Percentiles rank a stretch among this genome's conserved stretches.
phyloP scores from a whole-genome alignment of 2,113 vertebrate genomes.

The Pholis gunnellus region DNA sequence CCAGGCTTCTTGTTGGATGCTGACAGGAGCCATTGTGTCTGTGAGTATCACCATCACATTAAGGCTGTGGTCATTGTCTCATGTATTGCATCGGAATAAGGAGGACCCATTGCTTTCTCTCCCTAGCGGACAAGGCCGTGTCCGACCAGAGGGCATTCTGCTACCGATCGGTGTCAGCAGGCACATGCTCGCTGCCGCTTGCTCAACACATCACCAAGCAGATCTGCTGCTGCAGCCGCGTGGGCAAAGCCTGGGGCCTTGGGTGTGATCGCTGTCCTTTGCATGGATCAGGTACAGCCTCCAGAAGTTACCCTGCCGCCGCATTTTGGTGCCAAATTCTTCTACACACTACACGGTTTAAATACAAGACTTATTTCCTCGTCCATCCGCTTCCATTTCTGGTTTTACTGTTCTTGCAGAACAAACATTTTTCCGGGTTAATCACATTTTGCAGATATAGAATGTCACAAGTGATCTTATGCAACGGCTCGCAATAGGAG shows the following conservation, averaged over 20 bases:
- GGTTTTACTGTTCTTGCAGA: slow-evolving; percentile 25
- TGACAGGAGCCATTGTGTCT: slow-evolving; percentile 85
- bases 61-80: not conserved
- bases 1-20: slow-evolving; percentile 84
- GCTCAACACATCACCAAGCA: slow-evolving; percentile 84
- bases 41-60: slow-evolving; percentile 70
- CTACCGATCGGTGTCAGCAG: slow-evolving; percentile 75
- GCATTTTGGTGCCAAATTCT: not conserved
- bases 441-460: slow-evolving; percentile 52
- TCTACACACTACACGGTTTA: not conserved
- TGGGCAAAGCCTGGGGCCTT: slow-evolving; percentile 84
- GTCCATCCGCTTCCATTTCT: slow-evolving; percentile 9
- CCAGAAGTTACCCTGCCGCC: not conserved
- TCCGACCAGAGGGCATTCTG: slow-evolving; percentile 88
- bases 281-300: slow-evolving; percentile 78
- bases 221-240: slow-evolving; percentile 87
- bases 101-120: slow-evolving; percentile 5
- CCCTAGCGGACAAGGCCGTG: slow-evolving; percentile 92
- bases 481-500: slow-evolving; percentile 18
- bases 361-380: slow-evolving; percentile 1
- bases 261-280: slow-evolving; percentile 83
- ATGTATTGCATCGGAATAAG: not conserved
- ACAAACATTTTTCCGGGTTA: slow-evolving; percentile 20
- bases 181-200: slow-evolving; percentile 77
- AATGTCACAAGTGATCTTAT: slow-evolving; percentile 43